Evolutionary conservation across 2,888 invertebrate species (phyloP), one percentile per base, ranked within the genome.

Genomic region (Falcaria lacertinaria): DNA sequence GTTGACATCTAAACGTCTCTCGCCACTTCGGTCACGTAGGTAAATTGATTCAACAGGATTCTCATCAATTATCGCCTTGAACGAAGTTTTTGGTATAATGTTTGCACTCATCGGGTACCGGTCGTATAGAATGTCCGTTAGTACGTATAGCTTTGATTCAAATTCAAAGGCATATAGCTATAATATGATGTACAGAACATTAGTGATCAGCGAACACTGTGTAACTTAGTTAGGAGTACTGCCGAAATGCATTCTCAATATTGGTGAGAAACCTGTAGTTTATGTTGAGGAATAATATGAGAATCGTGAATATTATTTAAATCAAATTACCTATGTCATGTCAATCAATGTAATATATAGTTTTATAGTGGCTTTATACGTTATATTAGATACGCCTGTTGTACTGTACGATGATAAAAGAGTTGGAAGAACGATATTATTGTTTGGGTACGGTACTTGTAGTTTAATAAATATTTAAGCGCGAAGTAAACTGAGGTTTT

Each of bases 21-120:
- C 57, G 57, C 54, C 61, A 61, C 64, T 60, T 65, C 49, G 50
- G 52, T 57, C 54, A 52, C 45, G 54, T 50, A 58, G n/a, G 70
- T 63, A 59, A 73, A 69, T 69, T 68, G 65, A 67, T 57, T 60
- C 57, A 69, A 66, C 67, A 71, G 60, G 65, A 67, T 67, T 66
- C 55, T 68, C 47, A 39, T 61, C 60, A 73, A 76, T 77, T 72
- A 76, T 62, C 66, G 55, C 57, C 55, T 60, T 42, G 44, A 59
- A 60, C 60, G 47, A 65, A 61, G 64, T 61, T 66, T 64, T 59
- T 54, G 58, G 58, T 57, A 63, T 54, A 65, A 63, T 75, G 69
- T 73, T 55, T 57, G 41, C 43, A 60, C 42, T 52, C 50, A 50
- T 47, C 52, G 41, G 50, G 54, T 66, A 72, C 74, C 69, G 65